A percentile compares a stretch with the other conserved stretches of the same genome.
Evolutionary conservation across 2,113 vertebrate genomes (phyloP).

Genomic region (Fulica atra): DNA sequence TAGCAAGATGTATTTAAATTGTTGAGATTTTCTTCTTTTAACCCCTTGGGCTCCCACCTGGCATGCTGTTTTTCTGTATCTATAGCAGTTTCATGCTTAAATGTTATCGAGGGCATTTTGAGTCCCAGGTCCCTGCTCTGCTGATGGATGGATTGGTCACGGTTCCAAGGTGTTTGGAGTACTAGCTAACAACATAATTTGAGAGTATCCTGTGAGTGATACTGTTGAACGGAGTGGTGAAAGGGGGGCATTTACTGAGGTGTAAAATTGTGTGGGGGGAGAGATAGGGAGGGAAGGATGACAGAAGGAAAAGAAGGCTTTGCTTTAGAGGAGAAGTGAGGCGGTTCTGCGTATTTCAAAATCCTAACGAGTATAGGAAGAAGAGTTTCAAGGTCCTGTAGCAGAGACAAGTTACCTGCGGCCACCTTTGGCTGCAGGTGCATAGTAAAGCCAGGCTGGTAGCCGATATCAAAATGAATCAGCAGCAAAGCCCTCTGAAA

Average conservation of each 20-base stretch:
- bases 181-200: neutral
- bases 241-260: neutral
- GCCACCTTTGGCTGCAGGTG: neutral
- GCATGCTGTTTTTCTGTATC: neutral
- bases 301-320: neutral
- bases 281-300: neutral
- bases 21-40: slow-evolving; percentile 18
- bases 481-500: neutral
- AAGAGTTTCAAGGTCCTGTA: neutral
- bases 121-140: neutral
- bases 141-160: neutral
- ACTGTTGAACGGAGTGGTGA: neutral
- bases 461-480: neutral
- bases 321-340: neutral
- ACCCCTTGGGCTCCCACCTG: neutral
- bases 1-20: slow-evolving; percentile 15
- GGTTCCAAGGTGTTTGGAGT: neutral
- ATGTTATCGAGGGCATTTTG: neutral
- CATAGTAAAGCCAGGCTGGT: neutral
- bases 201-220: neutral
- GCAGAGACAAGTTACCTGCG: neutral
- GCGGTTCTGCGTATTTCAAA: neutral
- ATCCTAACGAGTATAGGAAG: fast-evolving
- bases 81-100: neutral
- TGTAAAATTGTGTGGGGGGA: neutral